phyloP scores from a whole-genome alignment of 92 coral and sea anemone species.

The Nematostella vectensis region DNA sequence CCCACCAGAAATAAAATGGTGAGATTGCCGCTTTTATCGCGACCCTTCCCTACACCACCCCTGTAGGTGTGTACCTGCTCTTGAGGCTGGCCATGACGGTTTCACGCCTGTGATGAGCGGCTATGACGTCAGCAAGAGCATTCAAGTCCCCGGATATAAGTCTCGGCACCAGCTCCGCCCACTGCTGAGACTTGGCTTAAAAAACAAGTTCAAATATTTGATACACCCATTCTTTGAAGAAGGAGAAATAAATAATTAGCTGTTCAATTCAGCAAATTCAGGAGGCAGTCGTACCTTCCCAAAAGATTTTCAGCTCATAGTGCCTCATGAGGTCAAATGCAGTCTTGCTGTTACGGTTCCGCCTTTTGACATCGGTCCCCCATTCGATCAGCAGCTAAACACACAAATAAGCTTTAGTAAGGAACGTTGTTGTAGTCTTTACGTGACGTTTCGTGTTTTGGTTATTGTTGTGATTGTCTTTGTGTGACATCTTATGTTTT shows the following conservation, averaged over 20 bases:
- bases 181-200: slow-evolving; percentile 61
- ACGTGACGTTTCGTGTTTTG: too few relatives aligned
- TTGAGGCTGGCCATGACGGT: slow-evolving; percentile 65
- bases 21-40: not conserved
- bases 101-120: slow-evolving; percentile 80
- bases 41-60: too few relatives aligned
- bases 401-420: too few relatives aligned
- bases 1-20: not conserved
- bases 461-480: too few relatives aligned
- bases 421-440: too few relatives aligned
- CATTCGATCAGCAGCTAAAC: slow-evolving; percentile 83
- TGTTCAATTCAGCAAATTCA: too few relatives aligned
- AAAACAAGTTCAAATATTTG: not conserved
- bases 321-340: slow-evolving; percentile 91
- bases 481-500: too few relatives aligned
- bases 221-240: too few relatives aligned
- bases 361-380: slow-evolving; percentile 82
- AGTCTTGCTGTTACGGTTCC: slow-evolving; percentile 85
- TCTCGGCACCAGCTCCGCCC: slow-evolving; percentile 69
- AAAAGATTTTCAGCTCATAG: slow-evolving; percentile 61
- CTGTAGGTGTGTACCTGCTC: slow-evolving; percentile 69
- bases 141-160: slow-evolving; percentile 68
- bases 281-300: slow-evolving; percentile 37
- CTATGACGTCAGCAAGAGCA: slow-evolving; percentile 56
- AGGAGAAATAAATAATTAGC: too few relatives aligned